Conservation (phyloP, 2,113 vertebrate genomes). For the Corvus moneduloides region DNA sequence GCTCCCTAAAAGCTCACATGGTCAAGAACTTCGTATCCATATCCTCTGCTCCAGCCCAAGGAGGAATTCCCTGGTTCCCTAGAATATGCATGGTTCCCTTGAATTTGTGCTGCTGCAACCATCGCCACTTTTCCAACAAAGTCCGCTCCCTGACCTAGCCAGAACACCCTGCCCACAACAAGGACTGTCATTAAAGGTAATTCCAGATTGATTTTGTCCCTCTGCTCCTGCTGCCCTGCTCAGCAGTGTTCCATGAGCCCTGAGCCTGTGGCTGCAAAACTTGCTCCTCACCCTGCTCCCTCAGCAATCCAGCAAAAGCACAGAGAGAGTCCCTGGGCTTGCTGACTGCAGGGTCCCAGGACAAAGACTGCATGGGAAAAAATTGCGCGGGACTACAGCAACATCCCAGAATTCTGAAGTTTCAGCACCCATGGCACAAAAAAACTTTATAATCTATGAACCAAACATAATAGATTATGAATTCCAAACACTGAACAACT, state of each 20-base stretch:
- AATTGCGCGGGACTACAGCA: neutral
- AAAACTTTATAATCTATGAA: neutral
- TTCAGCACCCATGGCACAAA: neutral
- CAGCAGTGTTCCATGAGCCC: neutral
- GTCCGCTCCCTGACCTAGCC: neutral
- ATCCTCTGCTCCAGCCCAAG: neutral
- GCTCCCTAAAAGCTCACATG: neutral
- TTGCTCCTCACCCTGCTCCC: neutral
- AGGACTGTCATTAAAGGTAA: neutral
- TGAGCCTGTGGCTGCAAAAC: neutral
- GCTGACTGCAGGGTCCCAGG: neutral
- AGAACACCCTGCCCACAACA: neutral
- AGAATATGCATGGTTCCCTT: neutral
- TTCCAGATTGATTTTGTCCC: neutral
- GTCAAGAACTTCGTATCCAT: neutral
- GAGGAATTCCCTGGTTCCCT: neutral
- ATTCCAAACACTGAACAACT: neutral
- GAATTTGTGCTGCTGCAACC: neutral
- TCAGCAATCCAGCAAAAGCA: rapidly evolving
- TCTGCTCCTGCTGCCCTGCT: neutral
- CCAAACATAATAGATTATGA: neutral
- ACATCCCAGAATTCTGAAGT: neutral
- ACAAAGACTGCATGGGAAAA: neutral
- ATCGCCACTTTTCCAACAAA: rapidly evolving
- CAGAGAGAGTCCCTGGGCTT: rapidly evolving